Conservation (phyloP, 2,113 vertebrate genomes). For the Clarias magur region DNA sequence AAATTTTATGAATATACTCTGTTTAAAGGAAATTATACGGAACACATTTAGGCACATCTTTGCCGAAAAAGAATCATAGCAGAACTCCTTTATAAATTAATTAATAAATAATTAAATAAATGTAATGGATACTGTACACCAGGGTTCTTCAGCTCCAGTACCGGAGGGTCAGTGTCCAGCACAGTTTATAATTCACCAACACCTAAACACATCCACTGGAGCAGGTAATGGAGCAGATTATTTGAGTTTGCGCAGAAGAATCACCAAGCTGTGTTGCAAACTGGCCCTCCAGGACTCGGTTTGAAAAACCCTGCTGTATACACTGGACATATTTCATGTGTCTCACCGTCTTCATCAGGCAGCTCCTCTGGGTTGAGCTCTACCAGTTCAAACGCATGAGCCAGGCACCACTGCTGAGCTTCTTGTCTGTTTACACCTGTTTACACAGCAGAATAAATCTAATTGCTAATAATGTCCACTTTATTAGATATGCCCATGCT, state of each 20-base stretch:
- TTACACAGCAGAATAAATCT: no score
- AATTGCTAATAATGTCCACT: neutral
- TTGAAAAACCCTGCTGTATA: no score
- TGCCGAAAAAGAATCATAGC: neutral
- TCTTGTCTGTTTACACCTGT: constrained; percentile 86
- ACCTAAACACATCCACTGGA: no score
- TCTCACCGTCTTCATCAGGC: constrained; percentile 94
- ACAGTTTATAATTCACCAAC: no score
- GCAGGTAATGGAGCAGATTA: no score
- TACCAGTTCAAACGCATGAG: constrained; percentile 92
- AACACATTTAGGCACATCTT: neutral
- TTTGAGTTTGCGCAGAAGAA: no score
- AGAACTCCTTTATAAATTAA: neutral
- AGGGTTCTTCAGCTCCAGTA: no score
- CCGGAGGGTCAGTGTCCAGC: no score
- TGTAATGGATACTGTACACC: neutral
- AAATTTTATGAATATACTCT: neutral
- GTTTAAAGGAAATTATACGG: neutral
- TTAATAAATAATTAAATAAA: no score
- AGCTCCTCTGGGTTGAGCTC: constrained; percentile 90
- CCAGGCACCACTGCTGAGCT: constrained; percentile 96
- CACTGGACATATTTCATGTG: neutral
- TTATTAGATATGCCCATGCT: neutral
- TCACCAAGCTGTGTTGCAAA: no score
- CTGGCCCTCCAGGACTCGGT: no score